Conservation (phyloP, 1,140 invertebrate species). For the Euwallacea fornicatus region DNA sequence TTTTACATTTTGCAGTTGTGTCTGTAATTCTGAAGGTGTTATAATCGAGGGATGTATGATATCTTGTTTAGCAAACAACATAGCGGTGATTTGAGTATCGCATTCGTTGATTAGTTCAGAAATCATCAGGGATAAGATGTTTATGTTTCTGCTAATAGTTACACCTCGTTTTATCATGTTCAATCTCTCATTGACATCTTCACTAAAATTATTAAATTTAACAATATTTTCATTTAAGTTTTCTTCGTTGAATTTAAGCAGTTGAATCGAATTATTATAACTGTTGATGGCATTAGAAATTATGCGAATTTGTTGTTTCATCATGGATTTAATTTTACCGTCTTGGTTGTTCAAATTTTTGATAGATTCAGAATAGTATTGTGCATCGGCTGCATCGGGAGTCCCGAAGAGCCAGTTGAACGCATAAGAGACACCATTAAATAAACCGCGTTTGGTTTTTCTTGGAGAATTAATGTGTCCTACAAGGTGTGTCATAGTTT, state of each 20-base stretch:
- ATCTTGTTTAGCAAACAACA: conserved; percentile 45
- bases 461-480: conserved; percentile 23
- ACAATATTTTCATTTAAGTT: too few species aligned
- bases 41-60: conserved; percentile 47
- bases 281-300: conserved; percentile 24
- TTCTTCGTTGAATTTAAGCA: too few species aligned
- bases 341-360: conserved; percentile 33
- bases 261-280: too few species aligned
- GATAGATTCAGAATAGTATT: conserved; percentile 43
- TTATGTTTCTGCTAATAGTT: too few species aligned
- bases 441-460: conserved; percentile 27
- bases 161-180: too few species aligned
- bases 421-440: conserved; percentile 44
- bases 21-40: conserved; percentile 38
- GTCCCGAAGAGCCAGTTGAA: conserved; percentile 51
- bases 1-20: conserved; percentile 39
- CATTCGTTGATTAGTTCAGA: conserved; percentile 43
- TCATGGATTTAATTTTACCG: conserved; percentile 28
- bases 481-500: conserved; percentile 35
- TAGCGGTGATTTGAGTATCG: conserved; percentile 42
- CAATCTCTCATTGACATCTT: too few species aligned
- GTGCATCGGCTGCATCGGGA: conserved; percentile 42
- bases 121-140: too few species aligned
- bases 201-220: too few species aligned
- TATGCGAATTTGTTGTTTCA: conserved; percentile 37